phyloP scores from a whole-genome alignment of 2,888 invertebrate species.

The Sipha maydis region DNA sequence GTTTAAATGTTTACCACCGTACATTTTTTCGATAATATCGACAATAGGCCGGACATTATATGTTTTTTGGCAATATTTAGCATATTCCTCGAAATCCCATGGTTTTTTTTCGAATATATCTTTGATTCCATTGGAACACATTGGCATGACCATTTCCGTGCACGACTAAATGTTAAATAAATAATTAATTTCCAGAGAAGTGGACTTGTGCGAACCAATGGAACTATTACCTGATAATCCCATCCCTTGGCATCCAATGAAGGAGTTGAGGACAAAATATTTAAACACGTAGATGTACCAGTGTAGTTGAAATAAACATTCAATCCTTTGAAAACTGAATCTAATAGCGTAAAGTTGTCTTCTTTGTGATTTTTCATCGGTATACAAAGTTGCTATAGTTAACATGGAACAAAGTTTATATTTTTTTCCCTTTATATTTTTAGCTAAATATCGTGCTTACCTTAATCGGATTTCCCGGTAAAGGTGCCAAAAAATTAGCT shows the following conservation, averaged over 20 bases:
- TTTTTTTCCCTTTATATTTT: neutral
- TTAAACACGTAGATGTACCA: slow-evolving; percentile 76
- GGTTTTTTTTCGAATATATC: slow-evolving; percentile 84
- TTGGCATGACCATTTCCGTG: slow-evolving; percentile 97
- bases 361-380: slow-evolving; percentile 68
- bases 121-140: slow-evolving; percentile 79
- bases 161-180: slow-evolving; percentile 74
- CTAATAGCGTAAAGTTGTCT: slow-evolving; percentile 71
- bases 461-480: slow-evolving; percentile 87
- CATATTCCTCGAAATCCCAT: slow-evolving; percentile 79
- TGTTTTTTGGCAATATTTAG: slow-evolving; percentile 76
- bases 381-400: slow-evolving; percentile 70
- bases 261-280: slow-evolving; percentile 72
- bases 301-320: slow-evolving; percentile 86
- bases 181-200: neutral
- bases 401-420: slow-evolving; percentile 51
- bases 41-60: slow-evolving; percentile 77
- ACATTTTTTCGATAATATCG: slow-evolving; percentile 77
- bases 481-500: slow-evolving; percentile 80
- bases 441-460: slow-evolving; percentile 66
- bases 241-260: slow-evolving; percentile 78
- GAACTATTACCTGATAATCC: slow-evolving; percentile 78
- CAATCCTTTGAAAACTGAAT: slow-evolving; percentile 76
- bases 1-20: slow-evolving; percentile 81
- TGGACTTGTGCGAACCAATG: neutral